phyloP scores from a whole-genome alignment of 2,888 invertebrate species.

The Melipona bicolor region DNA sequence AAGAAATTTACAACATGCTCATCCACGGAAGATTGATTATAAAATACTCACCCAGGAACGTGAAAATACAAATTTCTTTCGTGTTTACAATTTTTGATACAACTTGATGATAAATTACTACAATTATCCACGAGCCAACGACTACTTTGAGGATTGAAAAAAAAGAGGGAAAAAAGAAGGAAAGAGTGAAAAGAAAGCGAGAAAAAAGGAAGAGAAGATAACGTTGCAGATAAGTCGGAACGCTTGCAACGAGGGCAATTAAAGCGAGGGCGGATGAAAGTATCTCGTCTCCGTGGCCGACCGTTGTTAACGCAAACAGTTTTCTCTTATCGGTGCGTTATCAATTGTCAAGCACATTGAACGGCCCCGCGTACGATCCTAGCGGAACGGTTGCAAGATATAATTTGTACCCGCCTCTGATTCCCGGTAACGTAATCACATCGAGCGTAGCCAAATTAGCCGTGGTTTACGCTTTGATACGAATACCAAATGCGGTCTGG shows the following conservation, averaged over 20 bases:
- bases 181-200: too few relatives aligned
- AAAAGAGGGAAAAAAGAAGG: too few relatives aligned
- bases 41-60: too few relatives aligned
- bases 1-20: too few relatives aligned
- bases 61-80: too few relatives aligned
- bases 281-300: not conserved
- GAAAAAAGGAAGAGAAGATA: not conserved
- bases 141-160: too few relatives aligned
- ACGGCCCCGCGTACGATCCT: conserved; percentile 9
- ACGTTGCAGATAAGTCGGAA: not conserved
- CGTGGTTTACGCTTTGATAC: conserved; percentile 71
- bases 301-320: conserved; percentile 8
- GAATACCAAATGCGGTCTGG: conserved; percentile 62
- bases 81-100: too few relatives aligned
- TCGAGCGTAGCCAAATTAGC: conserved; percentile 71
- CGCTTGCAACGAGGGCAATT: not conserved
- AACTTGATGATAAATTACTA: too few relatives aligned
- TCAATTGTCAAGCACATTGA: conserved; percentile 28
- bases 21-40: too few relatives aligned
- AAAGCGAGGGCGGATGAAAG: not conserved
- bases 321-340: conserved; percentile 34
- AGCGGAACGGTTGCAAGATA: conserved; percentile 33
- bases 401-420: conserved; percentile 68
- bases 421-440: conserved; percentile 69
- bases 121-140: too few relatives aligned